These are phyloP conservation scores for Phalacrocorax aristotelis DNA, from an alignment of 2,113 vertebrate species.

Conservation along the genomic window DNA sequence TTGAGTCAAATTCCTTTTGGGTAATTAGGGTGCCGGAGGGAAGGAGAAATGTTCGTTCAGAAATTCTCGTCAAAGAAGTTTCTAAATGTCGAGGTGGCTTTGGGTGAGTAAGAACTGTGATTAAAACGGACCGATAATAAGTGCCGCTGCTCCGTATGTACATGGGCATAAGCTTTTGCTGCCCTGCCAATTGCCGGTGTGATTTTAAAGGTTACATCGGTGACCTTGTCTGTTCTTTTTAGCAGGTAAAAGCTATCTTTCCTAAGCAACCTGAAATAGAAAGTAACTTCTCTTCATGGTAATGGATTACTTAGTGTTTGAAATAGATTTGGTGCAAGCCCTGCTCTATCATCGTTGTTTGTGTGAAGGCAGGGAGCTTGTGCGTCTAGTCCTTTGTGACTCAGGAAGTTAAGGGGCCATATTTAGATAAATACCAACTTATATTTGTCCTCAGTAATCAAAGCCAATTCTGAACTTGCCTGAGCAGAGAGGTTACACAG, in stretches of 20 bases:
- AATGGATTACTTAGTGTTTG: accelerated
- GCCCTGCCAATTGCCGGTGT: accelerated
- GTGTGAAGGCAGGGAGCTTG: neutral
- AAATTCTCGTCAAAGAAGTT: accelerated
- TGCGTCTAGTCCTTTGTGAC: accelerated
- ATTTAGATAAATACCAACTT: accelerated
- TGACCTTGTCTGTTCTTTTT: neutral
- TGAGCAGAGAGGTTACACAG: neutral
- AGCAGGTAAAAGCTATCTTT: neutral
- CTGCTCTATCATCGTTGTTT: accelerated
- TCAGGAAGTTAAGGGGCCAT: accelerated
- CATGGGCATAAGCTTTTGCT: accelerated
- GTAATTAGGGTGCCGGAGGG: neutral
- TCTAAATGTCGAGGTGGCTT: accelerated
- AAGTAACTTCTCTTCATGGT: accelerated
- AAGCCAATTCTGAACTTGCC: neutral
- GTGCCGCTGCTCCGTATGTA: accelerated
- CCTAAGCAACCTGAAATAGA: accelerated
- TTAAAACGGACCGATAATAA: accelerated
- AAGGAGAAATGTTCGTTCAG: neutral
- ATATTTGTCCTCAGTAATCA: accelerated
- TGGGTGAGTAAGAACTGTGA: accelerated
- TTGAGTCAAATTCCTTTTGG: accelerated
- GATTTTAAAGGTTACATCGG: accelerated
- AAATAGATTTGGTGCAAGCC: neutral